phyloP scores from a whole-genome alignment of 2,113 vertebrate species.

The Onychorhynchus coronatus region DNA sequence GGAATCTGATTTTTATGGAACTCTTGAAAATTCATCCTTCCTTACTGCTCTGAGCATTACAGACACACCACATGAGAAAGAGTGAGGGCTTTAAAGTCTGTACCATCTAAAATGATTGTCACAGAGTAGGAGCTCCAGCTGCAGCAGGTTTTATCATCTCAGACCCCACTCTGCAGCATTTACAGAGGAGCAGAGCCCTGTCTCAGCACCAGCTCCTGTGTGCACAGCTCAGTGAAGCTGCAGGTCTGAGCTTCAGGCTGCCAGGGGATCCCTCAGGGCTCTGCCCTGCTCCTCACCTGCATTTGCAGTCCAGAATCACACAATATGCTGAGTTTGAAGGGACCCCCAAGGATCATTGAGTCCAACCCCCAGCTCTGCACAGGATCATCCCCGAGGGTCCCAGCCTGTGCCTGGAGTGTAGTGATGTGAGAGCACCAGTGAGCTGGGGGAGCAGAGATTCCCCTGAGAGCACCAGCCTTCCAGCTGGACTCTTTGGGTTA shows the following conservation, averaged over 20 bases:
- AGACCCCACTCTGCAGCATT: neutral
- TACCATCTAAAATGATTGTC: neutral
- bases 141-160: neutral
- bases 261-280: neutral
- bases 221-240: neutral
- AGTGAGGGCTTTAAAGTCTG: neutral
- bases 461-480: neutral
- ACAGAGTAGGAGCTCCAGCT: neutral
- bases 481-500: neutral
- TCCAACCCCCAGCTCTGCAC: neutral
- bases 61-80: neutral
- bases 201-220: neutral
- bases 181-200: fast-evolving
- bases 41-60: neutral
- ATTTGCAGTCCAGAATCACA: neutral
- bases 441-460: neutral
- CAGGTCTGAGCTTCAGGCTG: neutral
- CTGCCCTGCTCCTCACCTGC: neutral
- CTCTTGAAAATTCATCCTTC: neutral
- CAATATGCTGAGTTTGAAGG: neutral
- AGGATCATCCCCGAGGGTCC: neutral
- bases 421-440: neutral
- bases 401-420: neutral
- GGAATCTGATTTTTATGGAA: neutral
- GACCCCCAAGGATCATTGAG: neutral